These are phyloP conservation scores for Kryphioiulus occultus DNA, from an alignment of 2,888 invertebrate species.

Conservation along the genomic window DNA sequence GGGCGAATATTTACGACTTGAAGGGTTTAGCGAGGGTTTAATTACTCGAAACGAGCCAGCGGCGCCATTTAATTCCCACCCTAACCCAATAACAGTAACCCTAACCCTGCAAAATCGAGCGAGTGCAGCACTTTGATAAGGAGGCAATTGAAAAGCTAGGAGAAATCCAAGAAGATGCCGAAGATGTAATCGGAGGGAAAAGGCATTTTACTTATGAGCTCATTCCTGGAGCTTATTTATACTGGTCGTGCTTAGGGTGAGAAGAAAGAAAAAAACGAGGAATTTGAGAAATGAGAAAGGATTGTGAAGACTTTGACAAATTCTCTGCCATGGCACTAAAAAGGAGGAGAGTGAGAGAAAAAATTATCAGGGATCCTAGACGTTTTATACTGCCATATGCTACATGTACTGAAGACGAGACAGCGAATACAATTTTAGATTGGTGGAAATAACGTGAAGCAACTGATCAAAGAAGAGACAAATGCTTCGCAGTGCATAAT, in stretches of 20 bases:
- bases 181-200: not conserved
- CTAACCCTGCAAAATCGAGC: not conserved
- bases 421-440: too few species aligned
- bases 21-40: not conserved
- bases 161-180: not conserved
- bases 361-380: not conserved
- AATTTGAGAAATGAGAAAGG: not conserved
- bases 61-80: not conserved
- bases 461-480: too few species aligned
- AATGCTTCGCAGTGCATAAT: too few species aligned
- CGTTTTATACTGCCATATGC: too few species aligned
- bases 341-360: not conserved
- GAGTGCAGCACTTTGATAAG: not conserved
- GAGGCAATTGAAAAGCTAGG: not conserved
- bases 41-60: not conserved
- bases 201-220: not conserved
- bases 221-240: not conserved
- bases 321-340: constrained; percentile 17
- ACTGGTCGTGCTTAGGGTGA: not conserved
- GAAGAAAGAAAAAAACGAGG: not conserved
- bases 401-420: too few species aligned
- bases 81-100: too few species aligned
- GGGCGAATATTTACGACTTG: not conserved
- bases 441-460: too few species aligned
- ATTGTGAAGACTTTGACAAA: not conserved